phyloP scores from a whole-genome alignment of 2,888 invertebrate species.

The Steinernema carpocapsae region DNA sequence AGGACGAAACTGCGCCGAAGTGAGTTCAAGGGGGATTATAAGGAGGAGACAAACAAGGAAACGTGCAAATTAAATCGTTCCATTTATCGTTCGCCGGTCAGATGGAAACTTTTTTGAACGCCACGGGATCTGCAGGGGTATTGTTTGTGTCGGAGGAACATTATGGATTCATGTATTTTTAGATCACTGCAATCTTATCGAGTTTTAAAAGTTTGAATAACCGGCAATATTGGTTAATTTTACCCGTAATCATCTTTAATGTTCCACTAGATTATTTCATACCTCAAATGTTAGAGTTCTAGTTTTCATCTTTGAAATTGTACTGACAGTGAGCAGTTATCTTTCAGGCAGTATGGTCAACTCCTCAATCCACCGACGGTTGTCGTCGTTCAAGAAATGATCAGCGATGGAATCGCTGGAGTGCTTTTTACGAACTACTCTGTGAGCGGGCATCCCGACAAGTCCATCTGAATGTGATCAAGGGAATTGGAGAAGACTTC shows the following conservation, averaged over 20 bases:
- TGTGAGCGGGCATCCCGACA: constrained; percentile 76
- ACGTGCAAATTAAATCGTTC: constrained; percentile 48
- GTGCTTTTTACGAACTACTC: constrained; percentile 85
- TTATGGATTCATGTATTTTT: too few species aligned
- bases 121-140: constrained; percentile 70
- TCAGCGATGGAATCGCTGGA: constrained; percentile 75
- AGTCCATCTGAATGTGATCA: constrained; percentile 81
- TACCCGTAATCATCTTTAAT: too few species aligned
- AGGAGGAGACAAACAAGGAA: too few species aligned
- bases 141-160: neutral
- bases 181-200: constrained; percentile 71
- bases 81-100: constrained; percentile 83
- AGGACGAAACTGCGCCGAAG: neutral
- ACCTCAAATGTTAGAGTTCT: too few species aligned
- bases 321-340: neutral
- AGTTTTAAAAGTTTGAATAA: too few species aligned
- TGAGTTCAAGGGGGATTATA: neutral
- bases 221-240: too few species aligned
- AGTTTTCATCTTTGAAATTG: too few species aligned
- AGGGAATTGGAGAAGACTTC: constrained; percentile 84
- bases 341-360: constrained; percentile 78
- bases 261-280: too few species aligned
- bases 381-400: constrained; percentile 82
- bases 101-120: constrained; percentile 80
- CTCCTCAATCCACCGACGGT: constrained; percentile 77